Conservation (phyloP, 2,113 vertebrate species). For the Solea senegalensis region DNA sequence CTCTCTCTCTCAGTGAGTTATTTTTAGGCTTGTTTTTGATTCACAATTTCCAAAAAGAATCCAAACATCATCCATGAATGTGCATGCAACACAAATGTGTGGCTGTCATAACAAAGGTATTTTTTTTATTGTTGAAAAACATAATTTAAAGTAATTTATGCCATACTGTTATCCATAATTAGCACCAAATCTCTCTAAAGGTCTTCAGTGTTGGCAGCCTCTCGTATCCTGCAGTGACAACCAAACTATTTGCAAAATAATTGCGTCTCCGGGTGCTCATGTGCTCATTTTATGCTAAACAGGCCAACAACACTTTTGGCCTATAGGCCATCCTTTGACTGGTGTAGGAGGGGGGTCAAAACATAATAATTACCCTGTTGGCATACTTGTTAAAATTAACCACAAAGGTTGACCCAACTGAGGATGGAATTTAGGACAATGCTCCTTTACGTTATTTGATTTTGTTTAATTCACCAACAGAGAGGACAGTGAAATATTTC, state of each 20-base stretch:
- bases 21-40: constrained; percentile 10
- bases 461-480: constrained; percentile 17
- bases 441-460: constrained; percentile 36
- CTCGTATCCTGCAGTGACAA: constrained; percentile 63
- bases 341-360: constrained; percentile 65
- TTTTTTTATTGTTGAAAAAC: constrained; percentile 19
- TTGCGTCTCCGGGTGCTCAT: constrained; percentile 72
- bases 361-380: constrained; percentile 65
- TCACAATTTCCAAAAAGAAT: constrained; percentile 5
- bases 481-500: background rate
- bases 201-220: constrained; percentile 61
- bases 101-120: constrained; percentile 18
- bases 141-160: constrained; percentile 42
- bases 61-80: background rate
- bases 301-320: constrained; percentile 63
- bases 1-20: background rate
- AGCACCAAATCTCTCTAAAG: constrained; percentile 41
- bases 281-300: constrained; percentile 70
- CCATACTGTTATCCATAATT: constrained; percentile 48
- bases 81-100: background rate
- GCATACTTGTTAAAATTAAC: constrained; percentile 57
- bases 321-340: constrained; percentile 65
- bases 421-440: constrained; percentile 31
- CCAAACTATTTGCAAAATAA: constrained; percentile 73
- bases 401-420: constrained; percentile 48